Base-by-base conservation (phyloP, 2,113 vertebrate genomes). In the Antigone vipio region DNA sequence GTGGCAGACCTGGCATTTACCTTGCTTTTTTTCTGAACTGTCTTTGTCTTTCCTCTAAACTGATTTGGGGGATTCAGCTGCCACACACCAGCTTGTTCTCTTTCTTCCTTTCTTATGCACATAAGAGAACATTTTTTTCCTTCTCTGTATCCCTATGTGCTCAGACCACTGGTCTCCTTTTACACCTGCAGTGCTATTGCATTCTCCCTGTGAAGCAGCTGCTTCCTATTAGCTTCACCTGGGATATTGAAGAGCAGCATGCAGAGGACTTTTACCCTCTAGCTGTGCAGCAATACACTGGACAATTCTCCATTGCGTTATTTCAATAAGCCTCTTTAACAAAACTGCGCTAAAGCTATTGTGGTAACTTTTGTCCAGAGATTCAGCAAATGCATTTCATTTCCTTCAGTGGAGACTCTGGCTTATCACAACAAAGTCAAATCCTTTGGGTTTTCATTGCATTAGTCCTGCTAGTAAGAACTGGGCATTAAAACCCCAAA, bases 351-450 rank as follows among this genome's bases (percentile, higher is more conserved):
- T 76, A 69, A 56, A 74, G 44, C 66, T 85, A 23, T 71, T 71
- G 66, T 47, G n/a, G 77, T 66, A 58, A 76, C 53, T 94, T 91
- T 87, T 62, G 49, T 91, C 83, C 53, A 76, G 79, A 88, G 71
- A 91, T 47, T 91, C 80, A 88, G 92, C 92, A 95, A 97, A 96
- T 69, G 63, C 15, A 83, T 96, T 96, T 94, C 38, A 88, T 97
- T 95, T 96, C 89, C 78, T 96, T 64, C 42, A 58, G 40, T 38
- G 56, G 69, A 85, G 58, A 85, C 55, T 82, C 85, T 44, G 63
- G 81, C 50, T 95, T 95, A 93, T 90, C 59, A 73, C 56, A 96
- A 77, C 71, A 92, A 84, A 85, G 18, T 78, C 16, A 74, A 85
- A 85, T 93, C 94, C 93, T 88, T 68, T 0, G 8, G n/a, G 62